Evolutionary conservation across 2,888 invertebrate genomes (phyloP).

Genomic region (Lasioglossum pauxillum): DNA sequence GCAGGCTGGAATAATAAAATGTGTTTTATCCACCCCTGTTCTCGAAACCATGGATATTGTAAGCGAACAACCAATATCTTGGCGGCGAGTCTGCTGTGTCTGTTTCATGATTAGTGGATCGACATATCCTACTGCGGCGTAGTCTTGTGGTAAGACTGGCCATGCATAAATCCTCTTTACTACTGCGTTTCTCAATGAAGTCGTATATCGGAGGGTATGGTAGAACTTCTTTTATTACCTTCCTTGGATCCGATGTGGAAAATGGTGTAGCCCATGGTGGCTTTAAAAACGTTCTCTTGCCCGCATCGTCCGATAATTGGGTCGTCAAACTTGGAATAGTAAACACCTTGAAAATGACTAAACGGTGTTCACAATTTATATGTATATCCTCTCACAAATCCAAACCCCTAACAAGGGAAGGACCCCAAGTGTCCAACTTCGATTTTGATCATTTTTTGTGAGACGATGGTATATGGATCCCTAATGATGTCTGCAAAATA

Average conservation of each 20-base stretch:
- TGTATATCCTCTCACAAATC: too few species aligned
- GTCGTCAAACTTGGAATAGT: background rate
- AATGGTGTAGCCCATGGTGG: background rate
- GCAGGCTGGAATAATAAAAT: background rate
- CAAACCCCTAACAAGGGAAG: too few species aligned
- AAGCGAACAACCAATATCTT: constrained; percentile 10
- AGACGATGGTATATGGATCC: too few species aligned
- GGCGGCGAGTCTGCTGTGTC: background rate
- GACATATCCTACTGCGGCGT: constrained; percentile 3
- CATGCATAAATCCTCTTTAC: constrained; percentile 15
- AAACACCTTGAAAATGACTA: background rate
- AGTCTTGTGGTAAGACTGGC: background rate
- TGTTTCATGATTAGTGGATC: constrained; percentile 20
- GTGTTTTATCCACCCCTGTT: background rate
- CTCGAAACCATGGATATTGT: constrained; percentile 3
- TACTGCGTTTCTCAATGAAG: constrained; percentile 12
- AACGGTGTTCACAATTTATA: background rate
- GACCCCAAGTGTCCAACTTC: too few species aligned
- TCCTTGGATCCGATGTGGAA: background rate
- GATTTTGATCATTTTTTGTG: too few species aligned
- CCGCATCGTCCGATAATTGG: background rate
- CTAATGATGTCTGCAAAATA: too few species aligned
- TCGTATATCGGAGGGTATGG: background rate
- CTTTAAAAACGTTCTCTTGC: background rate
- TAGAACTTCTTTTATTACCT: constrained; percentile 3